Evolutionary conservation across 2,113 vertebrate genomes (phyloP).

Genomic region (Microtus montanus): DNA sequence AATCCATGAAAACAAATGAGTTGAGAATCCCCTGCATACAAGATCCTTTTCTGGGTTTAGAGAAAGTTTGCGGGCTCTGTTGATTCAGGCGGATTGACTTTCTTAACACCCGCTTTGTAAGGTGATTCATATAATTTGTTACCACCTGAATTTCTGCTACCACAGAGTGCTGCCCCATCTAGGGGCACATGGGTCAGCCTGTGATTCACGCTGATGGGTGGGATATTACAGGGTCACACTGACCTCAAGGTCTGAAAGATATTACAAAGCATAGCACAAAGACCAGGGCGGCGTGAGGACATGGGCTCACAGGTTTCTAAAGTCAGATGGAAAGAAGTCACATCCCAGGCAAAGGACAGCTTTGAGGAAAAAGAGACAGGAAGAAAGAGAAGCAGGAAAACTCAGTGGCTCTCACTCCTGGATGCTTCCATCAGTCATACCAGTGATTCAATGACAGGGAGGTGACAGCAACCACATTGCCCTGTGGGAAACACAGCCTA

Average conservation of each 20-base stretch:
- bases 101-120: neutral
- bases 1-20: neutral
- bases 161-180: neutral
- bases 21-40: neutral
- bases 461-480: neutral
- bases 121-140: neutral
- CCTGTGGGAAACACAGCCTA: neutral
- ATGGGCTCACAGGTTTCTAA: neutral
- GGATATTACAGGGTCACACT: neutral
- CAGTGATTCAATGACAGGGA: neutral
- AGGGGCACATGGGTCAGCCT: neutral
- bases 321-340: slow-evolving; percentile 37
- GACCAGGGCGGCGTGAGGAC: neutral
- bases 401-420: neutral
- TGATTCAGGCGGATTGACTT: neutral
- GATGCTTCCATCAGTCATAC: neutral
- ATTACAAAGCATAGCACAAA: slow-evolving; percentile 15
- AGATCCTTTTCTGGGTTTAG: neutral
- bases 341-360: neutral
- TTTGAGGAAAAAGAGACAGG: neutral
- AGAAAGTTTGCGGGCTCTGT: neutral
- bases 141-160: neutral
- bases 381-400: neutral
- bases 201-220: neutral
- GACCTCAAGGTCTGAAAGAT: slow-evolving; percentile 24